Conservation (phyloP, 2,888 invertebrate species). For the Eupeodes luniger region DNA sequence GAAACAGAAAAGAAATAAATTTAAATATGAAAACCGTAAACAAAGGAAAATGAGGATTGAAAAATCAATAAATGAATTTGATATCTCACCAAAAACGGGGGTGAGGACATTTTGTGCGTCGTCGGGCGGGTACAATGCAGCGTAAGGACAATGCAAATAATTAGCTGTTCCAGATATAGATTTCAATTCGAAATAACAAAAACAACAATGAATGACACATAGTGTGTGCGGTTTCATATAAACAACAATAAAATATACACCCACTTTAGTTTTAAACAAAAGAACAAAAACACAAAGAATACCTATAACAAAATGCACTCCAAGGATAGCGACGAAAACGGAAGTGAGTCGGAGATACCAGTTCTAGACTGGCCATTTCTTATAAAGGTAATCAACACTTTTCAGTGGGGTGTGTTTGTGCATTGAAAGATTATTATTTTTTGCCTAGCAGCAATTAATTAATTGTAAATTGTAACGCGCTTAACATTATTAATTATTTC, state of each 20-base stretch:
- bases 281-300: constrained; percentile 43
- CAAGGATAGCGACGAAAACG: constrained; percentile 66
- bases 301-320: constrained; percentile 67
- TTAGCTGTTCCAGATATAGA: constrained; percentile 51
- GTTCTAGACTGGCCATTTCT: constrained; percentile 83
- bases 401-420: not conserved
- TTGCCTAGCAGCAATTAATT: constrained; percentile 26
- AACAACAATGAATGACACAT: constrained; percentile 49
- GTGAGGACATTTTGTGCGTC: constrained; percentile 65
- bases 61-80: constrained; percentile 72
- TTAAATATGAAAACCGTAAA: constrained; percentile 21
- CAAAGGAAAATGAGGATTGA: constrained; percentile 61
- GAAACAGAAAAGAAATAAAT: not conserved
- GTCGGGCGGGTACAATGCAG: constrained; percentile 69
- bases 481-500: not conserved
- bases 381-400: constrained; percentile 80
- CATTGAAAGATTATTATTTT: not conserved
- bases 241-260: constrained; percentile 25
- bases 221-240: constrained; percentile 37
- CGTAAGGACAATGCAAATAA: constrained; percentile 64
- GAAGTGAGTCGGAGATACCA: constrained; percentile 65
- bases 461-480: not conserved
- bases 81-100: constrained; percentile 55
- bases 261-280: constrained; percentile 20
- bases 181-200: constrained; percentile 29